Evolutionary conservation across 2,797 vertebrate genomes (phyloP).

Genomic region (Discoglossus pictus): DNA sequence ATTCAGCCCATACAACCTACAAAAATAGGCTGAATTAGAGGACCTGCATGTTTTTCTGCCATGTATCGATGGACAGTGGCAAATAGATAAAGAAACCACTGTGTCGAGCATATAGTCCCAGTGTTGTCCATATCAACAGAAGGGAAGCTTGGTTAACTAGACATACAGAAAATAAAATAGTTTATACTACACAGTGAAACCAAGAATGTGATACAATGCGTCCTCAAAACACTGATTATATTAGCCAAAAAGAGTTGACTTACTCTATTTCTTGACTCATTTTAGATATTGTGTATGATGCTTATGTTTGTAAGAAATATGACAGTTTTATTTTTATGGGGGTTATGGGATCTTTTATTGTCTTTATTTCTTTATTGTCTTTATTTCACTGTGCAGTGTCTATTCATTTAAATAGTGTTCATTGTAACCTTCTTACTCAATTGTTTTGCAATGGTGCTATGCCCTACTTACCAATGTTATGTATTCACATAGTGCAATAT

Average conservation of each 20-base stretch:
- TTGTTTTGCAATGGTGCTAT: constrained; percentile 62
- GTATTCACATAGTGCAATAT: constrained; percentile 66
- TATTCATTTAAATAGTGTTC: constrained; percentile 45
- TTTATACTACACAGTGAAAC: constrained; percentile 15
- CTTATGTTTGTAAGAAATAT: constrained; percentile 19
- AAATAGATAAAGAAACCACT: background rate
- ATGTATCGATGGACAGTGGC: background rate
- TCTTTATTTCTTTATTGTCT: constrained; percentile 18
- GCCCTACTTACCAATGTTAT: constrained; percentile 53
- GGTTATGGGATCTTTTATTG: background rate
- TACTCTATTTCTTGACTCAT: constrained; percentile 4
- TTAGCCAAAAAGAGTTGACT: background rate
- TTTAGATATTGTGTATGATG: constrained; percentile 23
- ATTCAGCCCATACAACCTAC: too few species aligned
- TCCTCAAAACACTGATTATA: constrained; percentile 20
- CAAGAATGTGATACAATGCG: constrained; percentile 24
- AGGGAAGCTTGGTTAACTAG: constrained; percentile 2
- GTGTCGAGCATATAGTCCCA: background rate
- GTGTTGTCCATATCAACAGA: background rate
- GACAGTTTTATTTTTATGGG: constrained; percentile 24
- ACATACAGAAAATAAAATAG: background rate
- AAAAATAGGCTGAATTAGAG: too few species aligned
- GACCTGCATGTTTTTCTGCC: too few species aligned
- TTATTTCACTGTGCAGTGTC: constrained; percentile 45
- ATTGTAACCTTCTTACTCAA: constrained; percentile 48